Evolutionary conservation across 1,140 invertebrate species (phyloP), one percentile per base, ranked within the genome.

Genomic region (Micrasema minimum): DNA sequence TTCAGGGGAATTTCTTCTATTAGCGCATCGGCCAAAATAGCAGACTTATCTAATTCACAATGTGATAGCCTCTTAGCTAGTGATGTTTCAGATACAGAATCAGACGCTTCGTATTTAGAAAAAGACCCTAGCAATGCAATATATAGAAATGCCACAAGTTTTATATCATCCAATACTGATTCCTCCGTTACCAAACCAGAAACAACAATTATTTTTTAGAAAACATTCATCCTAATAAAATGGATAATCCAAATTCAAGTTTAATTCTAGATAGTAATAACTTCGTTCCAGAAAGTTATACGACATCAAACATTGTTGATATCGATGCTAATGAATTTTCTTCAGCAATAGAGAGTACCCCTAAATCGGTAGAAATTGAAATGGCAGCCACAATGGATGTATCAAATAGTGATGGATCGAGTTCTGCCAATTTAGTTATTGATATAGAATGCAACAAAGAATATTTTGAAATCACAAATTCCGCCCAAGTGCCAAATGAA

Each of bases 371-470:
- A 22, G 22, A 51, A 51, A 23, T 10, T 22, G 48, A 51, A 22
- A 23, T 11, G 5, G 20, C 5, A 18, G 2, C 55, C 16, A 50
- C 18, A 23, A 38, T 16, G 16, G 65, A 67, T 41, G 43, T 26
- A 48, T 66, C 22, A 46, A 59, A 64, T 23, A 55, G 41, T 65
- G 61, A 65, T 31, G 37, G 37, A 37, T 65, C 61, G 1, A 65
- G 38, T 71, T 71, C 69, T 31, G 18, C 12, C 16, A 26, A 53
- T 31, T 35, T 71, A 11, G 66, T 72, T 41, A 72, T 72, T 35
- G 57, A 72, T 64, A 14, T 20, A 7, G 65, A 72, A 68, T 43
- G 23, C 31, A 38, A 65, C n/a, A 26, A 16, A 31, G 51, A 31
- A 10, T 31, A 72, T 14, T 46, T 12, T 2, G 68, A 64, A 37